phyloP scores from a whole-genome alignment of 2,113 vertebrate genomes.

The Carassius carassius region DNA sequence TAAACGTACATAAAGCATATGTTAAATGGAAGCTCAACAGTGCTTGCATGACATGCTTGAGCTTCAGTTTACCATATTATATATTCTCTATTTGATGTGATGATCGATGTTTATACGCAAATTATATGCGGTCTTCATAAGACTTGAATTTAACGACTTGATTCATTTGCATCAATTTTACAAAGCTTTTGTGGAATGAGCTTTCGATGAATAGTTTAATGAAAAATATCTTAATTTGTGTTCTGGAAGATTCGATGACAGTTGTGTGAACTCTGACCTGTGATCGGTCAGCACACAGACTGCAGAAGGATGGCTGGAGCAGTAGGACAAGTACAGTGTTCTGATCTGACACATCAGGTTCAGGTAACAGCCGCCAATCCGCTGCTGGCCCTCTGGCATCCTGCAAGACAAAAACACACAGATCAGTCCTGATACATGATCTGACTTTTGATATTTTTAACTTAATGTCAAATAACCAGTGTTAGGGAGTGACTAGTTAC shows the following conservation, averaged over 20 bases:
- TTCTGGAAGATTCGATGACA: not conserved
- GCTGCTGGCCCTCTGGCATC: constrained; percentile 89
- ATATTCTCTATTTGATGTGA: not conserved
- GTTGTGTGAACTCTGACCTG: constrained; percentile 76
- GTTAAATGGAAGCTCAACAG: too few relatives aligned
- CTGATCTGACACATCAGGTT: constrained; percentile 90
- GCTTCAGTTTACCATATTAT: not conserved
- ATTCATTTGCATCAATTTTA: not conserved
- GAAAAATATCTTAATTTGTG: not conserved
- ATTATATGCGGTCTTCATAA: not conserved
- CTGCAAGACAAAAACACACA: constrained; percentile 65
- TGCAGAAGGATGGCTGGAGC: constrained; percentile 91
- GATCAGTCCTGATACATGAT: not conserved
- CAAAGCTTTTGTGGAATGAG: not conserved
- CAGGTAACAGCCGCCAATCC: constrained; percentile 87
- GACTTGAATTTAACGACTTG: not conserved
- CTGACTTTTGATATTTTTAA: not conserved
- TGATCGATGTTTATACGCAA: not conserved
- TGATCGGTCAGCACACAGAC: constrained; percentile 92
- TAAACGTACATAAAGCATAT: not conserved
- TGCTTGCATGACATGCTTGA: not conserved
- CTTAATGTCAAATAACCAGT: not conserved
- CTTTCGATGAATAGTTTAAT: not conserved
- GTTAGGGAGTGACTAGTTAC: too few relatives aligned
- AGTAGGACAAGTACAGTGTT: constrained; percentile 89